Conservation (phyloP, 2,888 invertebrate genomes). For the Nysson spinosus region DNA sequence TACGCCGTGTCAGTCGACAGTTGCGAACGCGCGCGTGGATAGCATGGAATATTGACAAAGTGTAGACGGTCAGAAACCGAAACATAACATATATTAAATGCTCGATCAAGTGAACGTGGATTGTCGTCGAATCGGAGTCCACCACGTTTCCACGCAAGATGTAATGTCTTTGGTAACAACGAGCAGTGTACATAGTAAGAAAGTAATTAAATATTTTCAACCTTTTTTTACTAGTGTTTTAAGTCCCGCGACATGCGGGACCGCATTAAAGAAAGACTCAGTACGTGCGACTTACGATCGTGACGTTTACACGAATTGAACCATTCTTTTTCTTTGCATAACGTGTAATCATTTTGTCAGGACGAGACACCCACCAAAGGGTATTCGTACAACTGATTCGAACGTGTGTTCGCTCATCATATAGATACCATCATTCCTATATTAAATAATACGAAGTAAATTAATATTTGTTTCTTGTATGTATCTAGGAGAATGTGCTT, state of each 20-base stretch:
- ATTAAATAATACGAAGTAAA: constrained; percentile 64
- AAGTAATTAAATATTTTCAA: constrained; percentile 60
- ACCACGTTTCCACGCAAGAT: constrained; percentile 27
- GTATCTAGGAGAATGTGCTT: constrained; percentile 65
- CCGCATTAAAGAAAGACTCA: constrained; percentile 44
- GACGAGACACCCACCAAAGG: constrained; percentile 62
- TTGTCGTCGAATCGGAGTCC: constrained; percentile 1
- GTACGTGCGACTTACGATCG: constrained; percentile 28
- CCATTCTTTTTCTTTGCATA: constrained; percentile 50
- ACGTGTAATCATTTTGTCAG: constrained; percentile 56
- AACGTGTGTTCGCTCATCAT: constrained; percentile 59
- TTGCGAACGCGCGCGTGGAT: background rate
- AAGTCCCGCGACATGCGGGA: constrained; percentile 41
- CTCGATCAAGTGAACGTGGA: constrained; percentile 38
- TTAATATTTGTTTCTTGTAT: constrained; percentile 64
- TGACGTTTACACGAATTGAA: constrained; percentile 42
- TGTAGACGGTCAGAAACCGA: constrained; percentile 19
- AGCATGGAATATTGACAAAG: constrained; percentile 30
- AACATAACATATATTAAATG: constrained; percentile 33
- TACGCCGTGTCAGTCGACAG: constrained; percentile 16
- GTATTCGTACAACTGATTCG: constrained; percentile 60
- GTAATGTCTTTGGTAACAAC: constrained; percentile 48
- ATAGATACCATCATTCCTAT: constrained; percentile 71
- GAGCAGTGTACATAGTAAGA: constrained; percentile 61
- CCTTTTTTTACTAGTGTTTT: constrained; percentile 60